phyloP scores from a whole-genome alignment of 2,888 invertebrate genomes.

The Philereme vetulata region DNA sequence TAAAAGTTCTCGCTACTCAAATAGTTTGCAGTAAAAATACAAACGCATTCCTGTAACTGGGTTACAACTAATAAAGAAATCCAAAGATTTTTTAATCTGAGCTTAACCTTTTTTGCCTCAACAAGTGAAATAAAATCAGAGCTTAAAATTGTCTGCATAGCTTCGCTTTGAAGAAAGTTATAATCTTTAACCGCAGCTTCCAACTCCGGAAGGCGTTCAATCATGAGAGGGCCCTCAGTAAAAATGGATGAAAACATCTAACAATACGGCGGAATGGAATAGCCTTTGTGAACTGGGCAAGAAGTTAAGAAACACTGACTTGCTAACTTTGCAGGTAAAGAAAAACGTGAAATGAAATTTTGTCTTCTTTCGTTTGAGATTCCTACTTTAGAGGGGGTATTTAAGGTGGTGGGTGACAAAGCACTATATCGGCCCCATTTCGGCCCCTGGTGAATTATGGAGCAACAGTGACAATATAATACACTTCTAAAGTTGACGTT shows the following conservation, averaged over 20 bases:
- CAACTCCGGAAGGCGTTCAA: conserved; percentile 48
- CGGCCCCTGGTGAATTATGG: no score
- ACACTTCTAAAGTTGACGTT: no score
- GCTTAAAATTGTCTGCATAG: conserved; percentile 49
- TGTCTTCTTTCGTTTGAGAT: conserved; percentile 17
- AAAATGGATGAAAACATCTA: conserved; percentile 56
- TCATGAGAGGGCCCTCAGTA: conserved; percentile 50
- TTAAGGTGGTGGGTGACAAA: background rate
- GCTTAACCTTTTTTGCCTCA: conserved; percentile 36
- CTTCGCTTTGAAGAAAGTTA: conserved; percentile 54
- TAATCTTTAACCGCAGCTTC: conserved; percentile 44
- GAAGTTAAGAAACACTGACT: conserved; percentile 43
- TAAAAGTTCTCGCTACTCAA: no score
- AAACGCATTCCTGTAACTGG: conserved; percentile 4
- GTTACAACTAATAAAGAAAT: conserved; percentile 6
- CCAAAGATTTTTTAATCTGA: conserved; percentile 21
- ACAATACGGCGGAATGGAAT: conserved; percentile 47
- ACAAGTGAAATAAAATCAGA: conserved; percentile 43
- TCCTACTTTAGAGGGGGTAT: conserved; percentile 5
- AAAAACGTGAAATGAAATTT: conserved; percentile 25
- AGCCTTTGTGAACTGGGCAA: conserved; percentile 41
- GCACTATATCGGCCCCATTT: background rate
- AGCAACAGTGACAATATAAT: no score
- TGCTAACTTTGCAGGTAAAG: conserved; percentile 41
- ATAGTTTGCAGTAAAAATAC: background rate